Percentiles rank a stretch among this genome's conserved stretches.
Evolutionary conservation across 2,797 vertebrate species (phyloP).

Genomic region (Fundulus diaphanus): DNA sequence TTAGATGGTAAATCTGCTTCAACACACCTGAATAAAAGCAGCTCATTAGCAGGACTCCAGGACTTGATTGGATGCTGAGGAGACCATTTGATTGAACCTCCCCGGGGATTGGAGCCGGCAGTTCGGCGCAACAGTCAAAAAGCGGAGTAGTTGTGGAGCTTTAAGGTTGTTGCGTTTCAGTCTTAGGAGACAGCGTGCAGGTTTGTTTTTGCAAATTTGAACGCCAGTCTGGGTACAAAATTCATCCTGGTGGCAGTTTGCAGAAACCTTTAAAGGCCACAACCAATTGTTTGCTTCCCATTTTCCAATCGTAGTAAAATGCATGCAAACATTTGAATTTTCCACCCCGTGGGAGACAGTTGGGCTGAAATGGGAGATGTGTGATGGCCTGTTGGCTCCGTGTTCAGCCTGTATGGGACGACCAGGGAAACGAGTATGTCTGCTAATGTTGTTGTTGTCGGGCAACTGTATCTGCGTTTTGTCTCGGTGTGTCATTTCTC

Average conservation of each 20-base stretch:
- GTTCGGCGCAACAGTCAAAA: neutral
- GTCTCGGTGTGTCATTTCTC: neutral
- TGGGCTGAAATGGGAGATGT: neutral
- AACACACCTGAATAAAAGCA: too few species aligned
- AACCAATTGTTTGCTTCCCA: neutral
- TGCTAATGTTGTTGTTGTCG: neutral
- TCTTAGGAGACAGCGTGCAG: neutral
- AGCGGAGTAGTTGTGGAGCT: neutral
- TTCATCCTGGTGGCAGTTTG: neutral
- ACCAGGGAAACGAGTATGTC: neutral
- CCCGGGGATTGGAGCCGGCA: too few species aligned
- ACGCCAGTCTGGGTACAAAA: neutral
- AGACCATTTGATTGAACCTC: too few species aligned
- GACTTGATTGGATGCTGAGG: too few species aligned
- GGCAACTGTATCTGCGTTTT: neutral
- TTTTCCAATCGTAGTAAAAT: neutral
- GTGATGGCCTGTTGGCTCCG: neutral
- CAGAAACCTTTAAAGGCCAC: neutral
- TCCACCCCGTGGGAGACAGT: neutral
- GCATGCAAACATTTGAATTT: neutral
- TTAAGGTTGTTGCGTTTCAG: neutral
- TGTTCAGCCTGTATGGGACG: neutral
- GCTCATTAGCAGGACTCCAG: too few species aligned
- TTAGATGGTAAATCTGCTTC: too few species aligned
- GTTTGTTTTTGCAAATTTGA: neutral